Evolutionary conservation across 35 echinoderm and acorn worm genomes (phyloP).

Genomic region (Stichopus chloronotus): DNA sequence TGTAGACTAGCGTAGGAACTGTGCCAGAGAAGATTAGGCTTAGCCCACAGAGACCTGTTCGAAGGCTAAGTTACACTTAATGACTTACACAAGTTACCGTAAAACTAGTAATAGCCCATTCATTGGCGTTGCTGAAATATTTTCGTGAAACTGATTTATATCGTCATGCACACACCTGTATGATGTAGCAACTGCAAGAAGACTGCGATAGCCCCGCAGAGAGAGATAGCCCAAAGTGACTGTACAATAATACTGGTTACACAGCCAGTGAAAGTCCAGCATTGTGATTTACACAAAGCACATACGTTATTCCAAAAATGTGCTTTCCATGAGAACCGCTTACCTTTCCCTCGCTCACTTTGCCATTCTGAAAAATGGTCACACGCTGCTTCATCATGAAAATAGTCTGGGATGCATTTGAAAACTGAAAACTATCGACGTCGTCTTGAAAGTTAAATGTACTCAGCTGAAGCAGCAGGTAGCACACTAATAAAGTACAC

Average conservation of each 20-base stretch:
- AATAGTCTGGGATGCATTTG: not conserved
- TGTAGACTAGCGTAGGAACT: too few relatives aligned
- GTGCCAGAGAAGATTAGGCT: too few relatives aligned
- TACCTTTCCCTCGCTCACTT: slow-evolving; percentile 3
- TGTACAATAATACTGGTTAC: not conserved
- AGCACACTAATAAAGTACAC: not conserved
- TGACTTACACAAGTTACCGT: too few relatives aligned
- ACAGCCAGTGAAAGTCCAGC: too few relatives aligned
- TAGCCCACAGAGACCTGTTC: too few relatives aligned
- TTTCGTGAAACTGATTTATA: too few relatives aligned
- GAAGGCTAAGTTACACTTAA: too few relatives aligned
- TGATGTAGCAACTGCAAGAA: not conserved
- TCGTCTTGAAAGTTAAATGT: not conserved
- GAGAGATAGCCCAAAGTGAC: not conserved
- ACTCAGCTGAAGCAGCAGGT: not conserved
- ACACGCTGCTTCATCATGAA: slow-evolving; percentile 31
- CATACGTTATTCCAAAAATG: too few relatives aligned
- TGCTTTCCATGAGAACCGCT: not conserved
- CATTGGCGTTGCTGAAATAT: too few relatives aligned
- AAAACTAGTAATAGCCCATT: too few relatives aligned
- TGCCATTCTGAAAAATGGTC: slow-evolving; percentile 22
- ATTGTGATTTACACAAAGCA: too few relatives aligned
- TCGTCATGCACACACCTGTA: not conserved
- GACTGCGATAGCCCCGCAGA: not conserved
- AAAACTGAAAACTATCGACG: not conserved